A percentile compares a stretch with the other conserved stretches of the same genome.
Evolutionary conservation across 2,888 invertebrate genomes (phyloP).

Genomic region (Selenia dentaria): DNA sequence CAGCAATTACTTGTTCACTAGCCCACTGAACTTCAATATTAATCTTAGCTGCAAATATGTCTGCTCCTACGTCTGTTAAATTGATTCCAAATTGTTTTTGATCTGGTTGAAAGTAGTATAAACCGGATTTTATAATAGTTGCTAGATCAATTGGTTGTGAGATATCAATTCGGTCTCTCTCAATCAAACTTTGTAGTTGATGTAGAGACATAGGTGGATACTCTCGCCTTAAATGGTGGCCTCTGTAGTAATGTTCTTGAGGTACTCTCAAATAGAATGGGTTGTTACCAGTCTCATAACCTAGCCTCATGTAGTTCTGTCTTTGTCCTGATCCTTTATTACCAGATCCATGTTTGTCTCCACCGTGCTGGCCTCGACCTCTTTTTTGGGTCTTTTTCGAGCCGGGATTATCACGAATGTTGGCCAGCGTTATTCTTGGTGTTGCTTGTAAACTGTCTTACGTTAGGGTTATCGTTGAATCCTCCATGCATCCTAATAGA

Average conservation of each 20-base stretch:
- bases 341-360: conserved; percentile 93
- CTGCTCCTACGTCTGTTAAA: conserved; percentile 96
- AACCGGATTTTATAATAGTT: conserved; percentile 91
- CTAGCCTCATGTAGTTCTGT: conserved; percentile 92
- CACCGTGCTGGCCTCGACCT: conserved; percentile 93
- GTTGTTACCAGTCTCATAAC: conserved; percentile 95
- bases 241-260: conserved; percentile 94
- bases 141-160: conserved; percentile 95
- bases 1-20: conserved; percentile 95
- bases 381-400: conserved; percentile 84
- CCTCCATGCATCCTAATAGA: too few species aligned
- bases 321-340: conserved; percentile 93
- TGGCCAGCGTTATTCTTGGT: conserved; percentile 90
- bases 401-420: conserved; percentile 91
- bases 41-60: conserved; percentile 93
- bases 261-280: conserved; percentile 95
- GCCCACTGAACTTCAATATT: conserved; percentile 99
- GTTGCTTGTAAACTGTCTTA: too few species aligned
- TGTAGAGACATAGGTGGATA: conserved; percentile 95
- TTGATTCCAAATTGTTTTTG: conserved; percentile 95
- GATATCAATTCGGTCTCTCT: conserved; percentile 92
- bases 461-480: too few species aligned
- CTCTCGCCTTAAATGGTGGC: conserved; percentile 93
- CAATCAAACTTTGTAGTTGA: conserved; percentile 94
- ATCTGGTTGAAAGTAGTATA: conserved; percentile 87